Conservation (phyloP, 2,113 vertebrate species). For the Otocyon megalotis region DNA sequence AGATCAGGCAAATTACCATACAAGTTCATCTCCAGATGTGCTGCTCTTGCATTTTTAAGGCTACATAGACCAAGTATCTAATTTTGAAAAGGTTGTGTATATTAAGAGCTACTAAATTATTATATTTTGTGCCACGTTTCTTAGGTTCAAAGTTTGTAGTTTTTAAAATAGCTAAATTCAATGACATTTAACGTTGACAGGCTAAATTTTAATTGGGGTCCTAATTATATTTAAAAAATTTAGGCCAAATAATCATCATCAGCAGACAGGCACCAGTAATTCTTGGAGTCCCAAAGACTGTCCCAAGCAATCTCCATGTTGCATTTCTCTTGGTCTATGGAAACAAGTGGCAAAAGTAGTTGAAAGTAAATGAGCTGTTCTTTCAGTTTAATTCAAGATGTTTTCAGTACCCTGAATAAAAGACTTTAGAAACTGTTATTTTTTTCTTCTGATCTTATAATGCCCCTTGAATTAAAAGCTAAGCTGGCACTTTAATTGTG, state of each 20-base stretch:
- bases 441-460: conserved; percentile 73
- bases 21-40: conserved; percentile 58
- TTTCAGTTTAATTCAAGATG: conserved; percentile 79
- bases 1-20: conserved; percentile 64
- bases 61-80: not conserved
- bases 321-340: conserved; percentile 49
- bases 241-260: not conserved
- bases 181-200: not conserved
- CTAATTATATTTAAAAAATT: conserved; percentile 42
- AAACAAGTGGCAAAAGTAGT: conserved; percentile 70
- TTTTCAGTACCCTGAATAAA: conserved; percentile 79
- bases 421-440: conserved; percentile 79
- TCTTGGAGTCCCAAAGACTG: not conserved
- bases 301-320: not conserved
- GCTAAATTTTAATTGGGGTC: not conserved
- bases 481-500: conserved; percentile 78
- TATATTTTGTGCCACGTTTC: not conserved
- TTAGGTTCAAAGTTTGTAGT: not conserved
- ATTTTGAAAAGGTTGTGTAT: not conserved
- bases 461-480: conserved; percentile 77
- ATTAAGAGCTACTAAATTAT: conserved; percentile 16
- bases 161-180: not conserved
- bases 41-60: conserved; percentile 27
- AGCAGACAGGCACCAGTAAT: not conserved
- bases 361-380: conserved; percentile 76